Conservation (phyloP, 1,140 invertebrate genomes). For the Musca vetustissima region DNA sequence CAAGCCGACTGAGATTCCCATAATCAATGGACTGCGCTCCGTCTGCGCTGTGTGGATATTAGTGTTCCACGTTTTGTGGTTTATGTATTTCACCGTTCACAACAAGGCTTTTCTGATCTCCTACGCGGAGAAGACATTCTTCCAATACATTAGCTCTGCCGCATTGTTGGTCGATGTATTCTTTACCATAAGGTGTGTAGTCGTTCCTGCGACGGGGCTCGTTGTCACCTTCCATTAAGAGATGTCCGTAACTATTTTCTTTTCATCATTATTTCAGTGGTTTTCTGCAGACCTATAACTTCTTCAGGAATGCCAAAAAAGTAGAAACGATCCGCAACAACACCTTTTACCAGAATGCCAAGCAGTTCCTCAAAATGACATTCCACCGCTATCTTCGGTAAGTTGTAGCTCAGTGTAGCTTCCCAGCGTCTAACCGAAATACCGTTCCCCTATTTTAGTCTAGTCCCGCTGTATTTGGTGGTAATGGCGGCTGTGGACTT, state of each 20-base stretch:
- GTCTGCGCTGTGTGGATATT: constrained; percentile 50
- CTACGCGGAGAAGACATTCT: constrained; percentile 43
- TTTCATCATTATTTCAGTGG: constrained; percentile 35
- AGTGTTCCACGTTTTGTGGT: constrained; percentile 51
- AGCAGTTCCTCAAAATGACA: constrained; percentile 45
- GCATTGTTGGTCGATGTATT: constrained; percentile 53
- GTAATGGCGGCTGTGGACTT: constrained; percentile 59
- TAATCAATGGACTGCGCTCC: constrained; percentile 52
- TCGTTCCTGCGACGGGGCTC: no score
- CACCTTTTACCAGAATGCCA: constrained; percentile 36
- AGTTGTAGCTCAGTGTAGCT: not conserved
- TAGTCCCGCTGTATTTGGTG: constrained; percentile 62
- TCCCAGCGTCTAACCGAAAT: no score
- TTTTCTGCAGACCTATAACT: constrained; percentile 52
- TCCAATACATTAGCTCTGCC: constrained; percentile 48
- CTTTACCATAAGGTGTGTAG: constrained; percentile 50
- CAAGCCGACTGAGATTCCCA: constrained; percentile 39
- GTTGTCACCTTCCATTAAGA: not conserved
- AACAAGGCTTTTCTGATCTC: constrained; percentile 48
- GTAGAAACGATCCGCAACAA: constrained; percentile 44
- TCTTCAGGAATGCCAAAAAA: constrained; percentile 45
- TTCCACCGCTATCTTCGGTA: constrained; percentile 52
- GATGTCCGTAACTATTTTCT: not conserved
- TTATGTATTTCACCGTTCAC: constrained; percentile 51
- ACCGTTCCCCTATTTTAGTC: constrained; percentile 36